Evolutionary conservation across 2,888 invertebrate genomes (phyloP).

Genomic region (Fabriciana adippe): DNA sequence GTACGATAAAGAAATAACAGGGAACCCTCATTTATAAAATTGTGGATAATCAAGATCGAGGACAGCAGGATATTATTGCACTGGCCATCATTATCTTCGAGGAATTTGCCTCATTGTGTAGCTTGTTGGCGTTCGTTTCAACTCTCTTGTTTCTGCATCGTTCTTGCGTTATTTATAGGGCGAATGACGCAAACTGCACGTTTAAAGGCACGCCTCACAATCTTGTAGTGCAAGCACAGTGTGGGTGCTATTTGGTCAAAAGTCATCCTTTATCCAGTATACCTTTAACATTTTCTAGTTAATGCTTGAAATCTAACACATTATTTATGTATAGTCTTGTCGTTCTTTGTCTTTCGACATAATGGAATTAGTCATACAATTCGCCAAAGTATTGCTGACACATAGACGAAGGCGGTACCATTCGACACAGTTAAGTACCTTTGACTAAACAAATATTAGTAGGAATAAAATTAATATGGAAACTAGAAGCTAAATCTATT

Average conservation of each 20-base stretch:
- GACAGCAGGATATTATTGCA: conserved; percentile 41
- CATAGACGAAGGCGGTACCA: conserved; percentile 24
- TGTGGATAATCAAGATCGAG: conserved; percentile 26
- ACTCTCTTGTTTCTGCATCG: conserved; percentile 43
- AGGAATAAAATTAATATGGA: not conserved
- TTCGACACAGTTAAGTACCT: conserved; percentile 15
- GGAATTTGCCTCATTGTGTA: conserved; percentile 44
- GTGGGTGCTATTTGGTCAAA: conserved; percentile 6
- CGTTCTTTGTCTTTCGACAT: conserved; percentile 32
- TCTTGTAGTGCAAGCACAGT: conserved; percentile 35
- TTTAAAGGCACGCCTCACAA: conserved; percentile 33
- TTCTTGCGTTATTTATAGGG: conserved; percentile 52
- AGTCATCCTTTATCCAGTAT: not conserved
- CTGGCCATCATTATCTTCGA: conserved; percentile 40
- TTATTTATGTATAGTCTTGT: conserved; percentile 24
- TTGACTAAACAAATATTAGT: conserved; percentile 1
- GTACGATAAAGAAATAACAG: conserved; percentile 15
- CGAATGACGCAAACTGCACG: conserved; percentile 52
- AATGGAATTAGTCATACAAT: conserved; percentile 31
- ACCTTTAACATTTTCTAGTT: not conserved
- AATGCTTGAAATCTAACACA: conserved; percentile 26
- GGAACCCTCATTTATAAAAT: conserved; percentile 1
- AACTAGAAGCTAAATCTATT: not conserved
- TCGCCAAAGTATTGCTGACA: conserved; percentile 27
- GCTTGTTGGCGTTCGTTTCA: conserved; percentile 45